Conservation (phyloP, 2,113 vertebrate species). For the Colius striatus region DNA sequence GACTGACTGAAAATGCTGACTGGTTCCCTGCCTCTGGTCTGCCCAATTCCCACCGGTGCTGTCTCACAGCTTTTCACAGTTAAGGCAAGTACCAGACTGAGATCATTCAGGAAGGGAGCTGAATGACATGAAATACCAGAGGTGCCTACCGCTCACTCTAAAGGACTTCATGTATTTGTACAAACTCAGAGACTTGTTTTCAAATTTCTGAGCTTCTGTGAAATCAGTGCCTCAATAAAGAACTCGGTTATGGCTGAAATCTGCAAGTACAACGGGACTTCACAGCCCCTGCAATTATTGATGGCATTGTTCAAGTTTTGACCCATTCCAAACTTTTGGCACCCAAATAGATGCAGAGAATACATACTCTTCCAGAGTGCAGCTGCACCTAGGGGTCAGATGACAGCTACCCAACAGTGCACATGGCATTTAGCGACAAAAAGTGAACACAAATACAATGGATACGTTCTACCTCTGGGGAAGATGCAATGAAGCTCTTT, state of each 20-base stretch:
- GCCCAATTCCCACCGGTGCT: neutral
- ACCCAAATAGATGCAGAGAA: neutral
- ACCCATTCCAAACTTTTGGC: neutral
- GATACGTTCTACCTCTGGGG: neutral
- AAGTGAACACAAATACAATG: neutral
- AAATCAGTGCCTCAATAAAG: neutral
- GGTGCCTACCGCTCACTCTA: fast-evolving
- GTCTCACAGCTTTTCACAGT: neutral
- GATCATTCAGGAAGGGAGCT: neutral
- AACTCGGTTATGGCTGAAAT: neutral
- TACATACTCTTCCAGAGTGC: neutral
- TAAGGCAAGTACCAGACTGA: neutral
- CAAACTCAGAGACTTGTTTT: neutral
- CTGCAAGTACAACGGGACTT: neutral
- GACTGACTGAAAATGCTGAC: neutral
- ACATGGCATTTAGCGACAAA: neutral
- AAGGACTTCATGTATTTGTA: neutral
- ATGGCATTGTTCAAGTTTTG: neutral
- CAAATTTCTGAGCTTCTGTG: neutral
- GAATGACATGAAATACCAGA: neutral
- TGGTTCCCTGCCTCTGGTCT: neutral
- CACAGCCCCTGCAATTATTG: neutral
- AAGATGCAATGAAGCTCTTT: neutral
- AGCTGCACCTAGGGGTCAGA: neutral
- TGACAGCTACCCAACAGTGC: neutral